Percentiles rank a stretch among this genome's conserved stretches.
phyloP scores from a whole-genome alignment of 2,797 vertebrate species.

The Fundulus diaphanus region DNA sequence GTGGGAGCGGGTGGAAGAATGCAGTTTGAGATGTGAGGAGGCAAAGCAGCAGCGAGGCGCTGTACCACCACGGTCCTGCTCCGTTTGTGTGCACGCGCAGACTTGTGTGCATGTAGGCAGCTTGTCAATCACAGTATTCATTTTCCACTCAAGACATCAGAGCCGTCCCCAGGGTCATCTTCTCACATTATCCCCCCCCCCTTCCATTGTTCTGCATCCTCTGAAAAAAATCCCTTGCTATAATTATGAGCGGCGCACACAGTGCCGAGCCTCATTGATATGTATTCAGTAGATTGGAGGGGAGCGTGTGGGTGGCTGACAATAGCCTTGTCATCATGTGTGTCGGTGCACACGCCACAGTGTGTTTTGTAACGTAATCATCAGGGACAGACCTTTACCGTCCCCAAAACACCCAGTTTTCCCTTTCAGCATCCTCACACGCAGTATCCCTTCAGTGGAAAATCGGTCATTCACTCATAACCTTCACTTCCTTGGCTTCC shows the following conservation, averaged over 20 bases:
- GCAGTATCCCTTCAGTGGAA: conserved; percentile 11
- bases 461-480: conserved; percentile 95
- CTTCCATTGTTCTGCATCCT: conserved; percentile 67
- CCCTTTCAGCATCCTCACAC: conserved; percentile 14
- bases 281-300: conserved; percentile 67
- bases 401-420: conserved; percentile 65
- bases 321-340: conserved; percentile 56
- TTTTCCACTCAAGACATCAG: conserved; percentile 62
- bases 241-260: conserved; percentile 70
- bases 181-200: conserved; percentile 56
- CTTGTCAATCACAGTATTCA: conserved; percentile 71
- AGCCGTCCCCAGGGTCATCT: conserved; percentile 66
- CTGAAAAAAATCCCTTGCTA: conserved; percentile 66
- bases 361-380: conserved; percentile 91
- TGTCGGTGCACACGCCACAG: conserved; percentile 42
- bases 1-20: conserved; percentile 5
- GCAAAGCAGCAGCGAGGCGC: conserved; percentile 19
- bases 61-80: conserved; percentile 10
- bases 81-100: not conserved
- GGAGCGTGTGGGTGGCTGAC: conserved; percentile 67
- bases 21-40: conserved; percentile 8
- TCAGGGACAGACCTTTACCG: conserved; percentile 83
- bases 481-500: conserved; percentile 76
- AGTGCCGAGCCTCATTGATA: conserved; percentile 70
- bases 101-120: conserved; percentile 67